A percentile compares a stretch with the other conserved stretches of the same genome.
phyloP scores from a whole-genome alignment of 2,797 vertebrate genomes.

The Champsocephalus esox region DNA sequence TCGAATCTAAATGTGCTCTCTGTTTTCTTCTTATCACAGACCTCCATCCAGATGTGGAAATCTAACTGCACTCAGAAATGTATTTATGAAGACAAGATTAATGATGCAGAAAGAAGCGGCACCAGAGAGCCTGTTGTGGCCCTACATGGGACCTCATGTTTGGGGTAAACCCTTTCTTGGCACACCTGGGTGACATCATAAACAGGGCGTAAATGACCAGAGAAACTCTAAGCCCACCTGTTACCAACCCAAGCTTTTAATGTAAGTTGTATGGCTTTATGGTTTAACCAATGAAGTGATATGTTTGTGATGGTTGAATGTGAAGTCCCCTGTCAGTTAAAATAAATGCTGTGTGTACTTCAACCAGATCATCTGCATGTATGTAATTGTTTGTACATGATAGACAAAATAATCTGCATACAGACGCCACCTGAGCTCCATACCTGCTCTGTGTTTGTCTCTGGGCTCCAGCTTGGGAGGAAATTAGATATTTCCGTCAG shows the following conservation, averaged over 20 bases:
- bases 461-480: conserved; percentile 44
- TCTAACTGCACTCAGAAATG: conserved; percentile 8
- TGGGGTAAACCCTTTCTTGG: background rate
- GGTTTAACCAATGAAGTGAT: background rate
- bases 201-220: background rate
- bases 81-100: conserved; percentile 19
- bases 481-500: conserved; percentile 62
- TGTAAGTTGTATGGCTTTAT: conserved; percentile 42
- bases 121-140: conserved; percentile 7
- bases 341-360: background rate
- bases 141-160: background rate
- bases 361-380: background rate
- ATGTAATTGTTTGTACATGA: background rate
- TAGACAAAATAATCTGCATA: background rate
- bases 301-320: background rate
- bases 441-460: conserved; percentile 45
- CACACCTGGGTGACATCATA: conserved; percentile 21
- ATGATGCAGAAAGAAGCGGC: conserved; percentile 34
- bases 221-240: conserved; percentile 2
- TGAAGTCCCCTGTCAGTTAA: no score
- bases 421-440: conserved; percentile 18
- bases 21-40: conserved; percentile 30
- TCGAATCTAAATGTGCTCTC: conserved; percentile 14
- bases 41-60: conserved; percentile 24
- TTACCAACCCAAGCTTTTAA: background rate